A percentile compares a stretch with the other conserved stretches of the same genome.
phyloP scores from a whole-genome alignment of 1,140 invertebrate species.

The Ceratoteleas bidentatus region DNA sequence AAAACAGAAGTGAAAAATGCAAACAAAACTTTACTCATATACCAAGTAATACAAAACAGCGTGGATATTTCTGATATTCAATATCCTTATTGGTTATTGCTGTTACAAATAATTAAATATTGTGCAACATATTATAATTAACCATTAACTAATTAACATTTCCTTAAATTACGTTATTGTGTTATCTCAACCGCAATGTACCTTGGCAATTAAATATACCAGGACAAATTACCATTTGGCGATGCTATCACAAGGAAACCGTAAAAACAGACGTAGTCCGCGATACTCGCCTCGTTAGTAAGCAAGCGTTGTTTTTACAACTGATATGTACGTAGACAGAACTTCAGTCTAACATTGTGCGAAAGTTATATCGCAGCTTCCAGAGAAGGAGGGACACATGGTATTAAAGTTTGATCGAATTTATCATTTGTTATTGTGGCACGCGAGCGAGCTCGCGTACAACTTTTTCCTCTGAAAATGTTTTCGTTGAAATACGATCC shows the following conservation, averaged over 20 bases:
- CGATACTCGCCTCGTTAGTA: conserved; percentile 63
- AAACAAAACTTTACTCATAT: too few relatives aligned
- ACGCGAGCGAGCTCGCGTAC: conserved; percentile 16
- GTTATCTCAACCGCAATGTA: too few relatives aligned
- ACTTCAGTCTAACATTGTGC: conserved; percentile 44
- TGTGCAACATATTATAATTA: too few relatives aligned
- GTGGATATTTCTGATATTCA: too few relatives aligned
- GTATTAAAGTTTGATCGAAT: conserved; percentile 63
- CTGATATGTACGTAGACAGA: conserved; percentile 43
- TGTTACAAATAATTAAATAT: too few relatives aligned
- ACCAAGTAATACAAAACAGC: too few relatives aligned
- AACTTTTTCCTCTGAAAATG: conserved; percentile 52
- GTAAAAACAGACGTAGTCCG: conserved; percentile 48
- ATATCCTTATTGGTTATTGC: too few relatives aligned
- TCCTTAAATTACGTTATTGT: too few relatives aligned
- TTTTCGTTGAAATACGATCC: conserved; percentile 56
- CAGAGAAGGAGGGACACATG: conserved; percentile 11
- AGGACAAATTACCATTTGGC: conserved; percentile 47
- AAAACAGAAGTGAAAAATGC: too few relatives aligned
- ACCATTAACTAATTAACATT: too few relatives aligned
- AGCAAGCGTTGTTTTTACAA: conserved; percentile 57
- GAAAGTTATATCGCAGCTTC: conserved; percentile 57
- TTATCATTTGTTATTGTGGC: conserved; percentile 61
- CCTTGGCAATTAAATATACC: too few relatives aligned
- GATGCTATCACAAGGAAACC: conserved; percentile 46